Base-by-base conservation (phyloP, 2,797 vertebrate species). In the Notolabrus celidotus region DNA sequence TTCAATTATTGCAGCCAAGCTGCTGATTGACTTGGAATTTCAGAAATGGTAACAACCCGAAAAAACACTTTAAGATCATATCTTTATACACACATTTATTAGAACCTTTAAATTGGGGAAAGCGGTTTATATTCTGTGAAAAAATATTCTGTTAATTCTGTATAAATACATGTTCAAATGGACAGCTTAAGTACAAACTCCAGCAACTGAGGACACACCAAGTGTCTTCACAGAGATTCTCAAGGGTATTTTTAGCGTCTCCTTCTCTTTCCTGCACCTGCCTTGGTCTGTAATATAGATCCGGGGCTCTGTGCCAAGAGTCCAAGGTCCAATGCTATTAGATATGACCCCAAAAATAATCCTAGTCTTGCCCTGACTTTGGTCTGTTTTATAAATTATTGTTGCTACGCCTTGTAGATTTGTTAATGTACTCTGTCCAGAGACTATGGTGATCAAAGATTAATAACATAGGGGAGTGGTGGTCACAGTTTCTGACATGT, bases 221-320 rank as follows among this genome's bases (percentile, higher is more conserved):
- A 87, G 85, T 82, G 80, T 89, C 88, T 82, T 76, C 81, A 27
- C 79, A 54, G 75, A 90, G 89, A 90, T 92, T 86, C 92, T 93
- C 92, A 84, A 88, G 84, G 52, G 80, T 98, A 97, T 97, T 96
- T 97, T 96, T 97, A 96, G 96, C 54, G 46, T 42, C 46, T 85
- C 80, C 90, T 90, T 92, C 91, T 90, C 89, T 93, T 95, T 93
- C 94, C 76, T 90, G 90, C 96, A 98, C 95, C 97, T 98, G 97
- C 92, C 89, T 62, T 92, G 84, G 92, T 95, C 94, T 93, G 85
- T 97, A 96, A 95, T 92, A 92, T 93, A 84, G 92, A 93, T 71
- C 85, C 91, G 84, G 86, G 86, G 92, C 88, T 71, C 88, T 85
- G 85, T 82, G 91, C 54, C 92, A 94, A 93, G 92, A 92, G 85